Evolutionary conservation across 2,113 vertebrate species (phyloP), one percentile per base, ranked within the genome.

Genomic region (Barbus barbus): DNA sequence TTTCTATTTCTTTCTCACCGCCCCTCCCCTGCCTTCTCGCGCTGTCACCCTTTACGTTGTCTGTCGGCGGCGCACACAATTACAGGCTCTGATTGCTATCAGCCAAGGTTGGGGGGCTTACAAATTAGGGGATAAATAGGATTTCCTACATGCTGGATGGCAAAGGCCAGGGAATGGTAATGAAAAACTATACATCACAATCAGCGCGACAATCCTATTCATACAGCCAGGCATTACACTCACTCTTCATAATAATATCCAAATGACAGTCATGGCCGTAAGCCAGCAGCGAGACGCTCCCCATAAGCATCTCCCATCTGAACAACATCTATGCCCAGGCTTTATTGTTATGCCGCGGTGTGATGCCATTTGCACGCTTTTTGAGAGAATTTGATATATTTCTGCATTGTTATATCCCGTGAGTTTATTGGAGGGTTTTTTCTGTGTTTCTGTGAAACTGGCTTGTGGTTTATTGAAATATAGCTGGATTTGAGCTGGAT

Each of bases 161-260:
- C 95, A 96, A 94, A 95, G 95, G 94, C 95, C 95, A 95, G 95
- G 95, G 96, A 95, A 96, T 95, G 95, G 96, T 98, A 98, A 98
- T 98, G 97, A 98, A 98, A 98, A 97, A 96, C 97, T 95, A 98
- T 97, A 98, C 95, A 98, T 99, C 97, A 99, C 97, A 96, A 99
- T 99, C 97, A 99, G 95, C 88, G 90, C 93, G 96, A 95, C 96
- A 96, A 96, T 94, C 95, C 96, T 96, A 96, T 97, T 97, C 96
- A 97, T 97, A 97, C 95, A 93, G 93, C 94, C 93, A 93, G 93
- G 95, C 95, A 95, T 96, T 96, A 95, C 94, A 93, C 94, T 96
- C 96, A 96, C 96, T 96, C 95, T 94, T 96, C 96, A 97, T 97
- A 96, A 96, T 96, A 95, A 96, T 90, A 92, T 92, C 90, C 91